Evolutionary conservation across 2,888 invertebrate species (phyloP).

Genomic region (Dorcus hopei): DNA sequence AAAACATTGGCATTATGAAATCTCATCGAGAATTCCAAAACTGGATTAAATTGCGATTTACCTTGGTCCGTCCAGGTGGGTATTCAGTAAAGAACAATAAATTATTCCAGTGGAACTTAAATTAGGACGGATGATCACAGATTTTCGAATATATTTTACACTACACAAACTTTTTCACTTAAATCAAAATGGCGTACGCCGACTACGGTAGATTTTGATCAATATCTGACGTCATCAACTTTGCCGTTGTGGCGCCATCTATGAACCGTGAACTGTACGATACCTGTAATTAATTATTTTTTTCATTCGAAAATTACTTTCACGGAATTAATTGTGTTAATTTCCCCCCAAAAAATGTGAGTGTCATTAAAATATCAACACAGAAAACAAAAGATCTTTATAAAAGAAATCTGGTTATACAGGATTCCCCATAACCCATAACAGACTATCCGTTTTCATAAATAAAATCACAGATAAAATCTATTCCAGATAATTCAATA

Average conservation of each 20-base stretch:
- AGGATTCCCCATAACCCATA: too few species aligned
- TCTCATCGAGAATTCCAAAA: neutral
- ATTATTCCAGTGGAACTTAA: slow-evolving; percentile 43
- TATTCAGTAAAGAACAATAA: slow-evolving; percentile 52
- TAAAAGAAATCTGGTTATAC: too few species aligned
- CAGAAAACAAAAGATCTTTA: too few species aligned
- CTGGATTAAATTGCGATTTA: slow-evolving; percentile 48
- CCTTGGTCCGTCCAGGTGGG: slow-evolving; percentile 80
- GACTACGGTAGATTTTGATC: slow-evolving; percentile 47
- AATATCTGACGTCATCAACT: slow-evolving; percentile 47
- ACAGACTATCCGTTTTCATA: too few species aligned
- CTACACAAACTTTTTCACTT: slow-evolving; percentile 45
- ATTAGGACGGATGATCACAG: slow-evolving; percentile 50
- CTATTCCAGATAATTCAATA: too few species aligned
- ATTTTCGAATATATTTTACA: slow-evolving; percentile 43
- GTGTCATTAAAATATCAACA: too few species aligned
- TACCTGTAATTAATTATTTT: neutral
- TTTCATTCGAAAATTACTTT: too few species aligned
- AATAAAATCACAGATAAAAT: too few species aligned
- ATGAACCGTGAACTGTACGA: slow-evolving; percentile 24
- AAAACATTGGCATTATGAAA: slow-evolving; percentile 18
- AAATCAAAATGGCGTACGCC: slow-evolving; percentile 53
- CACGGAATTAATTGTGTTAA: too few species aligned
- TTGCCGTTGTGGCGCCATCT: slow-evolving; percentile 32
- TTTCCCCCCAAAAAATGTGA: too few species aligned